Percentiles rank a stretch among this genome's conserved stretches.
Conservation (phyloP, 2,797 vertebrate species). For the Chiloscyllium punctatum region DNA sequence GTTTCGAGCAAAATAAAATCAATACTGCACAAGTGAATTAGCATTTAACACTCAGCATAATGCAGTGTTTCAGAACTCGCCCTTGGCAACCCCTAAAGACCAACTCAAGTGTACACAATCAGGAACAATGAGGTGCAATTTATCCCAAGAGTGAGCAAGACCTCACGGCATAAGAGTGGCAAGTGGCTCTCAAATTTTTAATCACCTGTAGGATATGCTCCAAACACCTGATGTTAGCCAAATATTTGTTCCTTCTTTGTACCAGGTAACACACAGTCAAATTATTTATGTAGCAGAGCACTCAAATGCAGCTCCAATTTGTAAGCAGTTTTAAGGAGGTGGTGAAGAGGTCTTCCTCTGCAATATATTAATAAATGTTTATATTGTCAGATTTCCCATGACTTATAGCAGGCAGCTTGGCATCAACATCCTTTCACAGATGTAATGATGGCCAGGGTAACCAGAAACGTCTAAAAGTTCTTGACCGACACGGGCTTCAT, state of each 20-base stretch:
- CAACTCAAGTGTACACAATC: neutral
- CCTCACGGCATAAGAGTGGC: neutral
- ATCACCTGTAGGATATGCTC: neutral
- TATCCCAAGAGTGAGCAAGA: conserved; percentile 5
- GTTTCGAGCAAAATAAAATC: neutral
- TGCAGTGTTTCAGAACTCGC: neutral
- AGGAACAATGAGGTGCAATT: conserved; percentile 6
- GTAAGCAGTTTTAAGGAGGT: neutral
- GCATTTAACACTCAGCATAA: conserved; percentile 27
- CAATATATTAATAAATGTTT: neutral
- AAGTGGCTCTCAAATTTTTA: conserved; percentile 9
- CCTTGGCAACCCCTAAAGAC: conserved; percentile 15
- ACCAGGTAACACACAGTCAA: neutral
- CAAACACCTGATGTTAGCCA: neutral
- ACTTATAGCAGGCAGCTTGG: neutral
- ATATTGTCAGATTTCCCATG: neutral
- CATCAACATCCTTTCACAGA: too few species aligned
- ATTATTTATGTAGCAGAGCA: neutral
- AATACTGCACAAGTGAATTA: conserved; percentile 10
- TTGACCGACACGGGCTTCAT: neutral
- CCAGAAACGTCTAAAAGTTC: neutral
- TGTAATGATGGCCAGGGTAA: neutral
- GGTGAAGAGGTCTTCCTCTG: neutral
- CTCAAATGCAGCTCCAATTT: neutral
- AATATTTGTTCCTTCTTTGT: neutral